phyloP scores from a whole-genome alignment of 2,888 invertebrate genomes.

The Ariolimax columbianus region DNA sequence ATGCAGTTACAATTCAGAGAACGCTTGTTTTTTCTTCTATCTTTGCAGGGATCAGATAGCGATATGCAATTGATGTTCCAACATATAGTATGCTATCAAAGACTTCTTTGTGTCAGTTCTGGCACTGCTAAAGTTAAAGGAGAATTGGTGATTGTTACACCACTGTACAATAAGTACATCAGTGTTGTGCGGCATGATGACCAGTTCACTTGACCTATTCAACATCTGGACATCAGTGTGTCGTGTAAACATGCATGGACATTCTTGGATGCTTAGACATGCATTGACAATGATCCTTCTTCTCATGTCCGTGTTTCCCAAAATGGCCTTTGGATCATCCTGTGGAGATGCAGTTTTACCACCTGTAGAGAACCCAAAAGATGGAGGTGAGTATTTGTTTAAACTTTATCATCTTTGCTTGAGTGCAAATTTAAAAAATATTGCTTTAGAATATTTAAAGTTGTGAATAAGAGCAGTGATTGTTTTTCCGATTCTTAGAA shows the following conservation, averaged over 20 bases:
- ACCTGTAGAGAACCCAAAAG: not conserved
- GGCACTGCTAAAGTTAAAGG: not conserved
- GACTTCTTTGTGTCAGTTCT: not conserved
- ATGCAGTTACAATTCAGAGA: no score
- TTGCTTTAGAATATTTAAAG: not conserved
- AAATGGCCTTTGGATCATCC: not conserved
- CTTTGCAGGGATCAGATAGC: not conserved
- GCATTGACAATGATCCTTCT: not conserved
- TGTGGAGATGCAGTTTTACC: slow-evolving; percentile 12
- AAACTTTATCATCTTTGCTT: no score
- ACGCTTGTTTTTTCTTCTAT: no score
- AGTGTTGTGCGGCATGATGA: not conserved
- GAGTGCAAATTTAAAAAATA: not conserved
- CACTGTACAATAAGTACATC: not conserved
- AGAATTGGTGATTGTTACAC: not conserved
- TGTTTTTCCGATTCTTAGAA: no score
- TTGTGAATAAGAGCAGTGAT: not conserved
- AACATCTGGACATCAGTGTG: not conserved
- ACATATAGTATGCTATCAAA: not conserved
- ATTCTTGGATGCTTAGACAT: not conserved
- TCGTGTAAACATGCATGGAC: not conserved
- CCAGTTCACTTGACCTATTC: not conserved
- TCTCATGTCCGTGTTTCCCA: not conserved
- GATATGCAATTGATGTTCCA: not conserved
- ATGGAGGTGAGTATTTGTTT: slow-evolving; percentile 18